phyloP scores from a whole-genome alignment of 1,140 invertebrate species.

The Dolichoris vasculosae region DNA sequence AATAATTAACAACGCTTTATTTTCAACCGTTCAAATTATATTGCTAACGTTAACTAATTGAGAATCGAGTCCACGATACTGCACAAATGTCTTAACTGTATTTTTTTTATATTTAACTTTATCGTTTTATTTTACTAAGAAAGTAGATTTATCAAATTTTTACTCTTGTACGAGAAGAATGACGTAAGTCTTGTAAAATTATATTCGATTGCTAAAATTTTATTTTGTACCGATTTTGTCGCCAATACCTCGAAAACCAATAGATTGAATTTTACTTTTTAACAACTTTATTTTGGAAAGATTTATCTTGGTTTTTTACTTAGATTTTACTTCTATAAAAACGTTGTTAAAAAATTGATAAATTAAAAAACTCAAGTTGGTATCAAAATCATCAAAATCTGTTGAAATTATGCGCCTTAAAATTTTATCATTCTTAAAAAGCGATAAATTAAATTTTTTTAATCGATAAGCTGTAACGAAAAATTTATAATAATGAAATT shows the following conservation, averaged over 20 bases:
- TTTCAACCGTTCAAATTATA: no score
- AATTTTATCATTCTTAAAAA: neutral
- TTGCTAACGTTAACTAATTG: neutral
- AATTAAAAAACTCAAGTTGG: neutral
- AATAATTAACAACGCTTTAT: no score
- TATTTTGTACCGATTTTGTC: neutral
- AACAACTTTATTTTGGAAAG: neutral
- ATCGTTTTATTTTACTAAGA: neutral
- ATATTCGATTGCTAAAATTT: neutral
- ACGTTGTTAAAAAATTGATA: neutral
- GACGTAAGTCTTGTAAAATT: neutral
- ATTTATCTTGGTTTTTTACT: neutral
- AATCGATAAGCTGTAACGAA: neutral
- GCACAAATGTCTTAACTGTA: neutral
- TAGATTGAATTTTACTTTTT: neutral
- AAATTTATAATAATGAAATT: neutral
- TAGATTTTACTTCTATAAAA: neutral
- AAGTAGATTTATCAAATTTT: conserved; percentile 23
- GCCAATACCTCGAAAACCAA: no score
- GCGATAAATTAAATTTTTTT: neutral
- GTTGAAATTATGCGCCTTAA: neutral
- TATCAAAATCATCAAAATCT: neutral
- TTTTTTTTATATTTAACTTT: neutral
- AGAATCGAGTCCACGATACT: neutral
- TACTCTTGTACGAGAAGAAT: neutral